A percentile compares a stretch with the other conserved stretches of the same genome.
Evolutionary conservation across 2,797 vertebrate species (phyloP).

Genomic region (Onychomys torridus): DNA sequence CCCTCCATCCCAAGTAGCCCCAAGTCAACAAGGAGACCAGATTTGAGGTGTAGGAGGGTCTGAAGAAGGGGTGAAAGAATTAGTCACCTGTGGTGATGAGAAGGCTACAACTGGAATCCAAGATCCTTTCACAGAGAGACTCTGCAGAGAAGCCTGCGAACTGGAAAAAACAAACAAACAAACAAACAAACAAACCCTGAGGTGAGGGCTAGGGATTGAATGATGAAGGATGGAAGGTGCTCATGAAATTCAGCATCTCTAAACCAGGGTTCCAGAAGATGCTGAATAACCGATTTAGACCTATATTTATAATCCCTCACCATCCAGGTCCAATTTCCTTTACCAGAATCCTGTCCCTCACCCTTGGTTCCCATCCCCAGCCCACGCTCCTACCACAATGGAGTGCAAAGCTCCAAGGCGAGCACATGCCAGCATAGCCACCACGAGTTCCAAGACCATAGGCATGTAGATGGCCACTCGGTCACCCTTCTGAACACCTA

Average conservation of each 20-base stretch:
- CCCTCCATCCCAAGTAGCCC: not conserved
- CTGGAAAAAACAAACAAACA: constrained; percentile 83
- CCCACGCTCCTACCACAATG: constrained; percentile 92
- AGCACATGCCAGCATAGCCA: constrained; percentile 97
- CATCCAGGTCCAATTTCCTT: constrained; percentile 50
- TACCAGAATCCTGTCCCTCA: not conserved
- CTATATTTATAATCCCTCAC: constrained; percentile 41
- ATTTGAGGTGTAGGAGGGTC: not conserved
- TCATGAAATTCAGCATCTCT: constrained; percentile 51
- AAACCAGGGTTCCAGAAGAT: constrained; percentile 55
- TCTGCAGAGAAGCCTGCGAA: constrained; percentile 99
- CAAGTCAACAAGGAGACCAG: constrained; percentile 53
- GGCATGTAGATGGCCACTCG: constrained; percentile 98
- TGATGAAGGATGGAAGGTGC: constrained; percentile 36
- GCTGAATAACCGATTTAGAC: constrained; percentile 28
- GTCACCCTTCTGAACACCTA: constrained; percentile 97
- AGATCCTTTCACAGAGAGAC: constrained; percentile 96
- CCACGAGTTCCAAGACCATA: constrained; percentile 97
- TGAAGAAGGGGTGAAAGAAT: not conserved
- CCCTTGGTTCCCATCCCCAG: not conserved
- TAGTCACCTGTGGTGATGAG: constrained; percentile 95
- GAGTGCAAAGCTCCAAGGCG: constrained; percentile 97
- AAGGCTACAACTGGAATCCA: constrained; percentile 94
- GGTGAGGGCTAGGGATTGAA: not conserved
- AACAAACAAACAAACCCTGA: constrained; percentile 58